Evolutionary conservation across 2,113 vertebrate genomes (phyloP).

Genomic region (Antechinus flavipes): DNA sequence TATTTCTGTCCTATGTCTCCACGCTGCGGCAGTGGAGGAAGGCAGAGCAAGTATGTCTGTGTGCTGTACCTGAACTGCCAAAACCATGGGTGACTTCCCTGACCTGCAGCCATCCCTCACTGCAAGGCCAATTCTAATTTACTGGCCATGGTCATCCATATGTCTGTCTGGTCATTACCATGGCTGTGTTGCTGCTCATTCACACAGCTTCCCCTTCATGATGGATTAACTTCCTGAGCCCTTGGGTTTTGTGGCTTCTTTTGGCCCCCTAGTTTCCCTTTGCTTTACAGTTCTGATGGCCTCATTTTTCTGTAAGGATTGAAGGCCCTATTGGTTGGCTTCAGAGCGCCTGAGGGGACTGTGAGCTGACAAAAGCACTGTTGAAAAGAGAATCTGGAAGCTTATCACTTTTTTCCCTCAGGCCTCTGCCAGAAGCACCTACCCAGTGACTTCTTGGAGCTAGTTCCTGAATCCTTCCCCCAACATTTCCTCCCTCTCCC

Average conservation of each 20-base stretch:
- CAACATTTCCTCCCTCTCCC: slow-evolving; percentile 17
- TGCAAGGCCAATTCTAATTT: neutral
- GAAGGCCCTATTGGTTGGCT: neutral
- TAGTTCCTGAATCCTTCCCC: neutral
- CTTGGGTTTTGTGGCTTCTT: neutral
- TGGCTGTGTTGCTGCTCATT: slow-evolving; percentile 10
- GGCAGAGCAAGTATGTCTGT: neutral
- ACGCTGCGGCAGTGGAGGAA: neutral
- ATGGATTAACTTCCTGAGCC: neutral
- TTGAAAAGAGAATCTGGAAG: neutral
- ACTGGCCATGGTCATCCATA: slow-evolving; percentile 35
- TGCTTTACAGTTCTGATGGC: neutral
- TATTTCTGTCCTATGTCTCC: neutral
- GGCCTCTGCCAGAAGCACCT: neutral
- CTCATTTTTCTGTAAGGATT: slow-evolving; percentile 4
- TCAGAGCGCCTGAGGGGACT: neutral
- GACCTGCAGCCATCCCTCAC: neutral
- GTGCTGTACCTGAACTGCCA: neutral
- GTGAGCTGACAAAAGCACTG: neutral
- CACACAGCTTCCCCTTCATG: slow-evolving; percentile 1
- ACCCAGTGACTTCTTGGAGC: neutral
- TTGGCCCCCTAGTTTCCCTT: neutral
- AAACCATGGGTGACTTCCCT: neutral
- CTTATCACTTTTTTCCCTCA: neutral
- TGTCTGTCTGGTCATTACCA: slow-evolving; percentile 37